phyloP scores from a whole-genome alignment of 2,888 invertebrate species.

The Parnassius glacialis region DNA sequence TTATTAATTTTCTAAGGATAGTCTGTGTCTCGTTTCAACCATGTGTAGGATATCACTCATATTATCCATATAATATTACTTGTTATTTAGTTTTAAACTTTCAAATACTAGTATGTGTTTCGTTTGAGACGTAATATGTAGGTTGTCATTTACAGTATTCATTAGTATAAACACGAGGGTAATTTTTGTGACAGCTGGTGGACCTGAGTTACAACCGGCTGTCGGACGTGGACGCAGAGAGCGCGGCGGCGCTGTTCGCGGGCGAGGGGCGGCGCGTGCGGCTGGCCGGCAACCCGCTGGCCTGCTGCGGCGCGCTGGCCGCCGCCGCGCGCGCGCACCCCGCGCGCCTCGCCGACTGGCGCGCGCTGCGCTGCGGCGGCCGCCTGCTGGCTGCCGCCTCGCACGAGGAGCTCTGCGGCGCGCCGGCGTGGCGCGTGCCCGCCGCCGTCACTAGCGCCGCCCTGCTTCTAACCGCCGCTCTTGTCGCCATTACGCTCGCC shows the following conservation, averaged over 20 bases:
- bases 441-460: constrained; percentile 24
- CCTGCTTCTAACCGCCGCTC: constrained; percentile 20
- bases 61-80: too few relatives aligned
- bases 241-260: constrained; percentile 30
- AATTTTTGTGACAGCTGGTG: constrained; percentile 24
- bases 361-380: constrained; percentile 33
- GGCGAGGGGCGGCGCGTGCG: constrained; percentile 27
- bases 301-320: constrained; percentile 25
- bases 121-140: too few relatives aligned
- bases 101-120: too few relatives aligned
- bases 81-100: too few relatives aligned
- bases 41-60: too few relatives aligned
- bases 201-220: constrained; percentile 36
- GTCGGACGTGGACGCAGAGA: constrained; percentile 25
- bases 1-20: too few relatives aligned
- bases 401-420: constrained; percentile 22
- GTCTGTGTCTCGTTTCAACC: too few relatives aligned
- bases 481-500: background rate
- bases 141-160: too few relatives aligned
- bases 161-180: too few relatives aligned
- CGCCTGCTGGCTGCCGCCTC: constrained; percentile 22
- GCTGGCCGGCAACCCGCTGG: constrained; percentile 22
- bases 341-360: constrained; percentile 8
- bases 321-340: constrained; percentile 15
- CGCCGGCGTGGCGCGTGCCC: constrained; percentile 22